Percentiles rank a stretch among this genome's conserved stretches.
These are phyloP conservation scores for Cairina moschata DNA, from an alignment of 2,113 vertebrate species.

Conservation along the genomic window DNA sequence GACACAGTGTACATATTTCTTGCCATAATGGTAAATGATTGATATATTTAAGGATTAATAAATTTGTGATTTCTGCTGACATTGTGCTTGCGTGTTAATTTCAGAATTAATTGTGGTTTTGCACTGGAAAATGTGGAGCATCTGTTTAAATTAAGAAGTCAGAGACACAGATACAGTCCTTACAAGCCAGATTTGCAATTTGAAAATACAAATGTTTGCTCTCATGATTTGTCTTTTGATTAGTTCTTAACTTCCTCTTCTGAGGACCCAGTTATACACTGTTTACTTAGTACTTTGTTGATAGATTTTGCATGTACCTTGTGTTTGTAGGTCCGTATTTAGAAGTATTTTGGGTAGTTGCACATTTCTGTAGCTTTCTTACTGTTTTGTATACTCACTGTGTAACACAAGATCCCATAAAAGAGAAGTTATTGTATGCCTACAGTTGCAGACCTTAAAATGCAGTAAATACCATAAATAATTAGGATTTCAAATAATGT, in stretches of 20 bases:
- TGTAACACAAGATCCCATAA: too few relatives aligned
- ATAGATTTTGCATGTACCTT: neutral
- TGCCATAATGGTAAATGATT: slow-evolving; percentile 84
- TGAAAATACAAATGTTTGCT: neutral
- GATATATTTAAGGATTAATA: slow-evolving; percentile 90
- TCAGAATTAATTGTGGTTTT: neutral
- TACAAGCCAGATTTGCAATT: neutral
- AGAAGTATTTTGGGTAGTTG: neutral
- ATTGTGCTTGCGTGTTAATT: slow-evolving; percentile 54
- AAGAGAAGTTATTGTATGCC: neutral
- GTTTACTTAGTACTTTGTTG: neutral
- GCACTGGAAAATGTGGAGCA: neutral
- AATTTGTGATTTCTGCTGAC: slow-evolving; percentile 92
- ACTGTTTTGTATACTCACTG: neutral
- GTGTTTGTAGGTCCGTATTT: neutral
- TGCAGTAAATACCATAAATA: neutral
- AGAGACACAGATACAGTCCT: neutral
- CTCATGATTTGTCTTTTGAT: neutral
- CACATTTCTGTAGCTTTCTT: neutral
- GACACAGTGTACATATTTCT: slow-evolving; percentile 86
- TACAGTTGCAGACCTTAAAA: neutral
- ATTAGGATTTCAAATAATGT: neutral
- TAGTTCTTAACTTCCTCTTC: neutral
- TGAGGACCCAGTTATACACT: rapidly evolving
- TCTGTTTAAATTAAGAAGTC: neutral